These are phyloP conservation scores for Dicyrtoma fusca DNA, from an alignment of 2,888 invertebrate species.

Conservation along the genomic window DNA sequence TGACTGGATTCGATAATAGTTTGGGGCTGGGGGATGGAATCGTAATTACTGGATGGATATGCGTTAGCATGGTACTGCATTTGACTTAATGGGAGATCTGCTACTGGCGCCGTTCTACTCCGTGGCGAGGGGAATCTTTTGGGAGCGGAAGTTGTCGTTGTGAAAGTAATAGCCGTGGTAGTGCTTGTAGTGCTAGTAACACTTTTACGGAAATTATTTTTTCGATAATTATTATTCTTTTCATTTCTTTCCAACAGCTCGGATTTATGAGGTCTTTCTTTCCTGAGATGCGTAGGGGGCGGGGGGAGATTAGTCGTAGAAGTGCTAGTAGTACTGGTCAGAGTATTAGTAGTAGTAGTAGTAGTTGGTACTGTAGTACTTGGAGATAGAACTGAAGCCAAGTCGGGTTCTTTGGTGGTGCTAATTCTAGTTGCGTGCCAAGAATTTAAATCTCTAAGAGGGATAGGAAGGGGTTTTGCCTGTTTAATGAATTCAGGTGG, in stretches of 20 bases:
- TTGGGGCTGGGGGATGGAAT: background rate
- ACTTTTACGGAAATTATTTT: conserved; percentile 34
- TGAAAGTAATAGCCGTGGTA: background rate
- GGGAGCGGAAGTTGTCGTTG: background rate
- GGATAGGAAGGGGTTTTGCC: conserved; percentile 34
- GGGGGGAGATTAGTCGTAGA: background rate
- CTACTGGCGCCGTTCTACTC: background rate
- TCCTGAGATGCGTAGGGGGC: background rate
- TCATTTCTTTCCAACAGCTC: too few relatives aligned
- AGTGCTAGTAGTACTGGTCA: background rate
- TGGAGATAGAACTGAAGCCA: background rate
- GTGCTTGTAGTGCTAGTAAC: background rate
- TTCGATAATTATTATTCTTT: background rate
- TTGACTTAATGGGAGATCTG: background rate
- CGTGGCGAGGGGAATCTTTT: background rate
- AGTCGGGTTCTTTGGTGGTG: conserved; percentile 28
- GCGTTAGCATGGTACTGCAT: background rate
- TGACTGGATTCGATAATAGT: background rate
- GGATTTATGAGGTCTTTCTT: background rate
- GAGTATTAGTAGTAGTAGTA: background rate
- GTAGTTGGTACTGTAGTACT: background rate
- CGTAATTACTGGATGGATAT: background rate
- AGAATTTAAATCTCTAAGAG: conserved; percentile 31
- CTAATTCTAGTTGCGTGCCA: conserved; percentile 38
- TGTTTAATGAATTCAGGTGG: conserved; percentile 33